phyloP scores from a whole-genome alignment of 1,140 invertebrate genomes.

The Caenorhabditis elegans region DNA sequence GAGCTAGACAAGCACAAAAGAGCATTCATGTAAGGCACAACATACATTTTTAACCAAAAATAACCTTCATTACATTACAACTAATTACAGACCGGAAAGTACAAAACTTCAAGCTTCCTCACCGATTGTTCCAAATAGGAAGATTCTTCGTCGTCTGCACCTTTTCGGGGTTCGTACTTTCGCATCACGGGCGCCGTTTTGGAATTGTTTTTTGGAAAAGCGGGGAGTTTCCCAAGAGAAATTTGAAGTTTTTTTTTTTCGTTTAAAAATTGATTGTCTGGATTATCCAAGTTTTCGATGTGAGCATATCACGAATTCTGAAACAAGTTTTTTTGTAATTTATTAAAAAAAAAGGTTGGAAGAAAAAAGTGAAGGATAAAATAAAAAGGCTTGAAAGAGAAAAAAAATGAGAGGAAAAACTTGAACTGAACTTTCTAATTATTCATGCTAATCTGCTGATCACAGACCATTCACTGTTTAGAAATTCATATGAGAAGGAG shows the following conservation, averaged over 20 bases:
- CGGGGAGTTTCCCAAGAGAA: too few species aligned
- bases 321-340: background rate
- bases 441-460: constrained; percentile 20
- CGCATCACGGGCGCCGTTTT: background rate
- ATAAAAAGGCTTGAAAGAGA: background rate
- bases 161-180: background rate
- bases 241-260: background rate
- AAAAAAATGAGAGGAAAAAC: too few species aligned
- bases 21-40: too few species aligned
- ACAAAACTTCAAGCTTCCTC: background rate
- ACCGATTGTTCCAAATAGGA: background rate
- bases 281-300: background rate
- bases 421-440: constrained; percentile 13
- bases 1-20: too few species aligned
- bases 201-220: background rate
- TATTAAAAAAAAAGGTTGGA: background rate
- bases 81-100: background rate
- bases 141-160: background rate
- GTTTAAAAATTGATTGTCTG: background rate
- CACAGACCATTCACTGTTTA: background rate
- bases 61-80: too few species aligned
- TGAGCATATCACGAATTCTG: background rate
- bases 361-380: background rate
- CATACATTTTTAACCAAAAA: too few species aligned
- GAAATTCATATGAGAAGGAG: constrained; percentile 5